Evolutionary conservation across 2,113 vertebrate species (phyloP).

Genomic region (Malurus elegans): DNA sequence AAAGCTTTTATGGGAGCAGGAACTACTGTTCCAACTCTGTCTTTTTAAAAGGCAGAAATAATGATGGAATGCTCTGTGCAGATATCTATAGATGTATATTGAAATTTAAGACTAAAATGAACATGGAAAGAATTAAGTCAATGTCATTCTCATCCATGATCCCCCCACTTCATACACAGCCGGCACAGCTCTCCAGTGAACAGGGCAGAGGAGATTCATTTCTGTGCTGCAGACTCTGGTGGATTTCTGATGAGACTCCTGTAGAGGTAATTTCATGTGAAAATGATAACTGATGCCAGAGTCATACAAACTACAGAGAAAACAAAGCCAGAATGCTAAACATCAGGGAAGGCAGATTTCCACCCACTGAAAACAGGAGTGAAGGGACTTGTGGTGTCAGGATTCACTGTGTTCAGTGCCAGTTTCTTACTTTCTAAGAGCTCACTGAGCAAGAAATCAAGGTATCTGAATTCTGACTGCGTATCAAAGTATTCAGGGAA

Average conservation of each 20-base stretch:
- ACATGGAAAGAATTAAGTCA: neutral
- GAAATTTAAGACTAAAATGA: neutral
- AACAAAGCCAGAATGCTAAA: neutral
- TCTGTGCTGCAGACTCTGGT: neutral
- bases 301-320: neutral
- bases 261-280: neutral
- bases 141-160: neutral
- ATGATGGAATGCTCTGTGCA: neutral
- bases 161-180: neutral
- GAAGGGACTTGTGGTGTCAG: neutral
- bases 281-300: neutral
- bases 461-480: neutral
- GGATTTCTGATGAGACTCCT: neutral
- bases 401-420: neutral
- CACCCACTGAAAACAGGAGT: neutral
- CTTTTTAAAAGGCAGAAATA: neutral
- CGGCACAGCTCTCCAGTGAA: neutral
- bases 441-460: neutral
- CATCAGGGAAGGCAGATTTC: neutral
- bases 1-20: neutral
- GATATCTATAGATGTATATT: neutral
- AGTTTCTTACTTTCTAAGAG: neutral
- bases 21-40: neutral
- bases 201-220: neutral
- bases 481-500: constrained; percentile 24